Evolutionary conservation across 35 echinoderm and acorn worm species (phyloP), one percentile per base, ranked within the genome.

Genomic region (Hemicentrotus pulcherrimus): DNA sequence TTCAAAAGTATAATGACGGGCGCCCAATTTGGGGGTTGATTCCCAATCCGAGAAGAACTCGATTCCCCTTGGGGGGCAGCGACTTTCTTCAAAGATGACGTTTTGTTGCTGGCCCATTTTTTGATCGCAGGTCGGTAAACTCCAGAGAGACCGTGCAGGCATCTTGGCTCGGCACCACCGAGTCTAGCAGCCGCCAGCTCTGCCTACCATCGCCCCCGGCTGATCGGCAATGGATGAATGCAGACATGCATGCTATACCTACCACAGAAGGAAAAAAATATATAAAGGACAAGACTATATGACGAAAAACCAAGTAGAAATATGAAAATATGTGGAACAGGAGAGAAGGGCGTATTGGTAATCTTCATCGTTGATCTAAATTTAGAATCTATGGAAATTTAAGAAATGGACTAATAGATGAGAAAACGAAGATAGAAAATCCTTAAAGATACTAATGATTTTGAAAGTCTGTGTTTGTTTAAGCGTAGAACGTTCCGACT

Each of bases 171-270:
- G 88, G 88, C 88, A 90, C 88, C 88, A 47, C 12, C 9, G 32
- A 45, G 88, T 90, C 88, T 90, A 47, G 88, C 46, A 90, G 88
- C 88, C 88, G 88, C 88, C 88, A 90, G 88, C 88, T 90, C 88
- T 90, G 88, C 88, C 88, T 47, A 90, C 4, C 24, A 47, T 90
- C 88, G 88, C 88, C 88, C 88, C 32, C 88, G 88, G 88, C 88
- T 90, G 32, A 90, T 78, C 19, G 65, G 65, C 65, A n/a, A 28
- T 78, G 65, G 65, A 78, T 78, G 65, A 78, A 78, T 78, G 24
- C 65, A 78, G 65, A 78, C 65, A 22, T 78, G 22, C 65, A 78
- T 78, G 22, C 52, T 59, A 59, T 59, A 59, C 65, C 65, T 4
- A 78, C 19, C 28, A 78, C 65, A 78, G 24, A n/a, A 78, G 24